Evolutionary conservation across 2,797 vertebrate genomes (phyloP), one percentile per base, ranked within the genome.

Genomic region (Fundulus diaphanus): DNA sequence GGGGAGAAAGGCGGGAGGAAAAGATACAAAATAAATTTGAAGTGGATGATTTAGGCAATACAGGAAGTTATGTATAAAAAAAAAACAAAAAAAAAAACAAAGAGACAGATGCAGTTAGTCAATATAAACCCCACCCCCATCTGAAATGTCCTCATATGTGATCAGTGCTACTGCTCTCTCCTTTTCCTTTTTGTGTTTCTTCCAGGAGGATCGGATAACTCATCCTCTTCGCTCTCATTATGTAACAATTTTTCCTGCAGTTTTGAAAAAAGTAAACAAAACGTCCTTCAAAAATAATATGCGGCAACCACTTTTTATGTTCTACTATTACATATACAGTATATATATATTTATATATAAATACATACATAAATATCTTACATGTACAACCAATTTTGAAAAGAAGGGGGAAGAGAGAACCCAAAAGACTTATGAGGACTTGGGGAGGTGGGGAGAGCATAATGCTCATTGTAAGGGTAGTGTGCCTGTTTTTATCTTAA

Each of bases 361-460:
- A 97, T 98, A 98, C 96, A 97, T 98, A 98, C 97, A 99, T 98
- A 98, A 97, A 99, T 99, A 99, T 97, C 96, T 97, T 98, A 98
- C 97, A 98, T 96, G 93, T 93, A 95, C 94, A 96, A 95, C 93
- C 92, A 93, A 96, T 94, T 94, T 93, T 82, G 94, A 95, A 89
- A 92, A 88, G 81, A 92, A 27, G 94, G 92, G 93, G 92, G 51
- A 91, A 94, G 92, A 87, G 94, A 95, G 56, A 92, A 94, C 87
- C 94, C 92, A 95, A 95, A 94, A 93, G 90, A 91, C 88, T 93
- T 92, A 88, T 94, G 94, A 96, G 95, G 96, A 95, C 95, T 91
- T 94, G n/a, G 87, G 89, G 90, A 90, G 93, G 93, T 91, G 94
- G 93, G 90, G 46, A 48, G 90, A 85, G 82, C 66, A 29, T 77